A percentile compares a stretch with the other conserved stretches of the same genome.
These are phyloP conservation scores for Encarsia formosa DNA, from an alignment of 2,888 invertebrate genomes.

Conservation along the genomic window DNA sequence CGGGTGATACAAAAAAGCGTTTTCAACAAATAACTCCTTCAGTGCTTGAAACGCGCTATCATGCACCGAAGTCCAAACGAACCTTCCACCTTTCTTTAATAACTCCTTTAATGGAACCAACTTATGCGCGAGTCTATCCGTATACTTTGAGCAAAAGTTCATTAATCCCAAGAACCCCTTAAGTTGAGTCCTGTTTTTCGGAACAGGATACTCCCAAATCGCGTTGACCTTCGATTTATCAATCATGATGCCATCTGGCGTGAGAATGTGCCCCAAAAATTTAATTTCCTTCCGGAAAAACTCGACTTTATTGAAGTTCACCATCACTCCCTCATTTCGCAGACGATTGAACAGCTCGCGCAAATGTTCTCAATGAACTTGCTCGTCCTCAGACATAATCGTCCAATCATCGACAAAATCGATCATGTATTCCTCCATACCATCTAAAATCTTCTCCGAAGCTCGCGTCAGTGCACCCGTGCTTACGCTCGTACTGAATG, in stretches of 20 bases:
- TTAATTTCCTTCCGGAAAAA: slow-evolving; percentile 29
- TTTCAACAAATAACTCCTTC: neutral
- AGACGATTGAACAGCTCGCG: neutral
- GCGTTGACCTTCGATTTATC: slow-evolving; percentile 29
- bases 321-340: neutral
- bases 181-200: slow-evolving; percentile 26
- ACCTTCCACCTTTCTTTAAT: neutral
- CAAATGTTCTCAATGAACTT: neutral
- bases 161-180: slow-evolving; percentile 29
- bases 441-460: neutral
- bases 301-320: slow-evolving; percentile 25
- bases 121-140: neutral
- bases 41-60: neutral
- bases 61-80: neutral
- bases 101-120: neutral
- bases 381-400: neutral
- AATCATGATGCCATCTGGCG: slow-evolving; percentile 23
- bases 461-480: neutral
- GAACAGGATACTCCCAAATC: slow-evolving; percentile 28
- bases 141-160: slow-evolving; percentile 10
- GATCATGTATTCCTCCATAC: neutral
- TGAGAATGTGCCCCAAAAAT: slow-evolving; percentile 32
- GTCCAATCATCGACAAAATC: neutral
- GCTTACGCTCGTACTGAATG: no score
- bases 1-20: neutral